These are phyloP conservation scores for Palythoa heliodiscus DNA, from an alignment of 92 coral and sea anemone species.

Conservation along the genomic window DNA sequence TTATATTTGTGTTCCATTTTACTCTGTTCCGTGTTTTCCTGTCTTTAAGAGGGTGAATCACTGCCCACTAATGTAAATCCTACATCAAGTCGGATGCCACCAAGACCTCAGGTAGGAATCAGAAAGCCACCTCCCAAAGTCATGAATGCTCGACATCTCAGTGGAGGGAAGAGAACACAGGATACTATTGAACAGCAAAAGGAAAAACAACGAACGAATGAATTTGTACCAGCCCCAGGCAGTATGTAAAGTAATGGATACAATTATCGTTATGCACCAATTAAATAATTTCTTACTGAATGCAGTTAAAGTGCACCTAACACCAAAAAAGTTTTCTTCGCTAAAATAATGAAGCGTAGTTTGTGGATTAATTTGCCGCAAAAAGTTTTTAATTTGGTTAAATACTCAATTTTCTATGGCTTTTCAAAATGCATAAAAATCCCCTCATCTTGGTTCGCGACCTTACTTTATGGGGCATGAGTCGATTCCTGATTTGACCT, in stretches of 20 bases:
- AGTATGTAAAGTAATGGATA: slow-evolving; percentile 63
- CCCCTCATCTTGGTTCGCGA: no score
- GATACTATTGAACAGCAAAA: slow-evolving; percentile 74
- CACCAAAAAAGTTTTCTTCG: no score
- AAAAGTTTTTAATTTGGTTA: no score
- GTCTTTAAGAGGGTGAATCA: slow-evolving; percentile 74
- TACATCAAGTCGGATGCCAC: slow-evolving; percentile 69
- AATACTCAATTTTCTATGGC: no score
- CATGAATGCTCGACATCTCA: slow-evolving; percentile 74
- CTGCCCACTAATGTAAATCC: slow-evolving; percentile 86
- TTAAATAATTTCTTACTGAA: no score
- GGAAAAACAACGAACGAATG: slow-evolving; percentile 54
- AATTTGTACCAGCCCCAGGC: slow-evolving; percentile 76
- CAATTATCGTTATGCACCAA: background rate
- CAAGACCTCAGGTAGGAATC: slow-evolving; percentile 34
- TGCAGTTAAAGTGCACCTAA: no score
- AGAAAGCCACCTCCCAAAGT: slow-evolving; percentile 78
- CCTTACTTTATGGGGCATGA: no score
- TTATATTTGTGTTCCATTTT: no score
- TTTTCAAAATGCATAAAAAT: no score
- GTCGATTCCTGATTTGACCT: no score
- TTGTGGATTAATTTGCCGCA: no score
- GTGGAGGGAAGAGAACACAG: slow-evolving; percentile 82
- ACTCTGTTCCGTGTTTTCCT: background rate
- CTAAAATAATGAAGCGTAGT: no score